Base-by-base conservation (phyloP, 92 coral and sea anemone species). In the Paramuricea clavata region DNA sequence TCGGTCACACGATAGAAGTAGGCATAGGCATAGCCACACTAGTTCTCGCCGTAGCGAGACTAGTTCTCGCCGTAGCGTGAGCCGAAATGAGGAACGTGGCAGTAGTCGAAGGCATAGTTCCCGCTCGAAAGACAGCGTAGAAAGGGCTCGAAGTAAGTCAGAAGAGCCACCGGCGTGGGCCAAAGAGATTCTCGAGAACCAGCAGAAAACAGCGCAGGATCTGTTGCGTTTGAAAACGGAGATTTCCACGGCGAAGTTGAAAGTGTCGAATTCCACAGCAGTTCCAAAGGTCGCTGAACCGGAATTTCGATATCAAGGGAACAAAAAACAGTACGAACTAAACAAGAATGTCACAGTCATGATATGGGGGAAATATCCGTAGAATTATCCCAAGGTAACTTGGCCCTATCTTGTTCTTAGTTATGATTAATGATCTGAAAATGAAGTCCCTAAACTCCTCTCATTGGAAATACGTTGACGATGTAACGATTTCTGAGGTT, bases 371-470 rank as follows among this genome's bases (percentile, higher is more conserved):
- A 49, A 31, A 76, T 76, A 49, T 76, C 81, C 39, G 81, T 67
- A 33, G 81, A 76, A 27, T 52, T 76, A 52, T 5, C 62, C 76
- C 19, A 26, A 76, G 86, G 91, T 87, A 85, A 83, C n/a, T n/a
- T n/a, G n/a, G n/a, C n/a, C n/a, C n/a, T n/a, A n/a, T n/a, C n/a
- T n/a, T n/a, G n/a, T n/a, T n/a, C n/a, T n/a, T n/a, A n/a, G n/a
- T n/a, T n/a, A n/a, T n/a, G n/a, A n/a, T n/a, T n/a, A n/a, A n/a
- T n/a, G n/a, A n/a, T n/a, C n/a, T n/a, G n/a, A n/a, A n/a, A n/a
- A n/a, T n/a, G n/a, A n/a, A n/a, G n/a, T n/a, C n/a, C n/a, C n/a
- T n/a, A n/a, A n/a, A n/a, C n/a, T n/a, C n/a, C n/a, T n/a, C n/a
- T n/a, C n/a, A n/a, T n/a, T n/a, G n/a, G n/a, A n/a, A n/a, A n/a